Base-by-base conservation (phyloP, 2,888 invertebrate species). In the Eristalis arbustorum region DNA sequence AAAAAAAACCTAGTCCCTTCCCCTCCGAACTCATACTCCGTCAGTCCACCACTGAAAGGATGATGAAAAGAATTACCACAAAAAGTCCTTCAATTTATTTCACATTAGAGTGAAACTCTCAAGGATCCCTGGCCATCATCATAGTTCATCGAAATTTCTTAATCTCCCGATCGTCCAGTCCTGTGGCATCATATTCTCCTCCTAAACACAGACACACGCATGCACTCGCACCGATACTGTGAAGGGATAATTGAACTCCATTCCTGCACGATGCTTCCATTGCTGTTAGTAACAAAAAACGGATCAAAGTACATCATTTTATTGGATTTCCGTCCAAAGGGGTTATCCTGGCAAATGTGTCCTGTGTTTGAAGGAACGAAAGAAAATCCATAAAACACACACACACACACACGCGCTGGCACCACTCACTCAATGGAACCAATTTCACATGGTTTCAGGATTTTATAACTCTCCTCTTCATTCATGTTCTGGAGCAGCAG, bases 261-360 rank as follows among this genome's bases (percentile, higher is more conserved):
- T 49, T 59, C 69, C 34, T 57, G 40, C 40, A 64, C 40, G 57
- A 77, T 42, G 28, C 61, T 62, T 61, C 28, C 78, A 72, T 79
- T 67, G 18, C 62, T 37, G 22, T 56, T 61, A 11, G 61, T 67
- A 79, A 72, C 71, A 72, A 67, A 67, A 72, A 72, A 49, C 3
- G 79, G 79, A 73, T 79, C 42, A 79, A 79, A 73, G 66, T 62
- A 72, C 61, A 71, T 31, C 25, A 25, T 72, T 72, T 79, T 73
- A 79, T 79, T 72, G 72, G 72, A 67, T 72, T 73, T 67, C 66
- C 71, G 56, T 57, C 64, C 63, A 71, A 77, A 57, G 28, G n/a
- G 69, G 42, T 59, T 72, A 37, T 42, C 22, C 64, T 11, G 18
- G 40, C 18, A 14, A 31, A 31, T 64, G 37, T 59, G 56, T 59